Base-by-base conservation (phyloP, 2,797 vertebrate genomes). In the Phalanger gymnotis region DNA sequence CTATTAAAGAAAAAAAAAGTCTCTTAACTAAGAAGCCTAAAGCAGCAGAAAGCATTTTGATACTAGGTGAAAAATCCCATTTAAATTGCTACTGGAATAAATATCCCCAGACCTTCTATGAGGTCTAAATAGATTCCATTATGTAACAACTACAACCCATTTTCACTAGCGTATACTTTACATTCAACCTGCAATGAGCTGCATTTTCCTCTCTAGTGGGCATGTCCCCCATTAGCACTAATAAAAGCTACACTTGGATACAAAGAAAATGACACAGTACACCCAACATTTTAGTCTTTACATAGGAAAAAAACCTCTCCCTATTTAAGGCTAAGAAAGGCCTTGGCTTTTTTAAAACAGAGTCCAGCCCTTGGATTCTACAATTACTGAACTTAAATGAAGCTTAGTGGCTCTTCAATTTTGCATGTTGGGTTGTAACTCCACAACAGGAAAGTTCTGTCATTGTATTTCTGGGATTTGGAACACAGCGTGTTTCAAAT, bases 21-120 rank as follows among this genome's bases (percentile, higher is more conserved):
- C 40, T 61, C 93, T 91, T 90, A 91, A 91, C 47, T 93, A 66
- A 47, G 56, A 95, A 94, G 40, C 91, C 55, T 93, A 66, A 91
- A n/a, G 58, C n/a, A n/a, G 14, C 52, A 31, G 53, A 54, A 91
- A 92, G 51, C 92, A 92, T 92, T 87, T 92, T 53, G 81, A 51
- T 14, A 94, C 0, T 47, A 93, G 25, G 25, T 90, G 53, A 53
- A 87, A 56, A 90, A 95, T 97, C 93, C 92, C 89, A 52, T 66
- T 98, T 91, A 96, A 95, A 90, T 54, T 90, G 93, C 40, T 90
- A 91, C 92, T 54, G 19, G 22, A 97, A 92, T 95, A 96, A 96
- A 40, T 96, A 95, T 91, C 54, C 96, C 19, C 0, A 81, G 96
- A 92, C 92, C 94, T 81, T 94, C 57, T 92, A 92, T 95, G 73